Evolutionary conservation across 2,797 vertebrate species (phyloP).

Genomic region (Myripristis jacobus): DNA sequence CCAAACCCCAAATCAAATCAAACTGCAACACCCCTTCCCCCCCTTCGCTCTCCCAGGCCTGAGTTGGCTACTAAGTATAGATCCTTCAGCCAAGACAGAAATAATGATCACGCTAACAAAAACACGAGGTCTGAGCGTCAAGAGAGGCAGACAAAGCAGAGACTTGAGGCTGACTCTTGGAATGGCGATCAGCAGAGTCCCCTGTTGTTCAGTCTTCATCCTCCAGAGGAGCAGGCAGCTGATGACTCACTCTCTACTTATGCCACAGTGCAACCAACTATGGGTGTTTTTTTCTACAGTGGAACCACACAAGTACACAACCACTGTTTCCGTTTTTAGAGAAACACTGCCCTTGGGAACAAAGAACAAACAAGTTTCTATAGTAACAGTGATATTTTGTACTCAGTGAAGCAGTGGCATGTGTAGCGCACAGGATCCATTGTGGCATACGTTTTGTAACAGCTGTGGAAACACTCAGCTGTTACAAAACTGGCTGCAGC

Average conservation of each 20-base stretch:
- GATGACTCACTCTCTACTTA: conserved; percentile 76
- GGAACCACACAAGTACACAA: conserved; percentile 29
- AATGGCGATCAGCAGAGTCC: conserved; percentile 70
- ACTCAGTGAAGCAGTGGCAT: conserved; percentile 11
- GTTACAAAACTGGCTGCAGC: conserved; percentile 57
- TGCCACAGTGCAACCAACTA: conserved; percentile 59
- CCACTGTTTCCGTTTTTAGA: conserved; percentile 35
- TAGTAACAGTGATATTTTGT: conserved; percentile 14
- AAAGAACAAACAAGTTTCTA: conserved; percentile 12
- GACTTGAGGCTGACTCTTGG: conserved; percentile 47
- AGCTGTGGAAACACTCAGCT: conserved; percentile 46
- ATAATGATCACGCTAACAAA: conserved; percentile 41
- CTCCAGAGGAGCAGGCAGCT: conserved; percentile 46
- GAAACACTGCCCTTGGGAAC: conserved; percentile 17
- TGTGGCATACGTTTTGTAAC: conserved; percentile 4
- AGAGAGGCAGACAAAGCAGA: conserved; percentile 62
- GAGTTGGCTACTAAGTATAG: conserved; percentile 30
- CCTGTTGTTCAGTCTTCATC: conserved; percentile 37
- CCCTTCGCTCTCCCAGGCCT: neutral
- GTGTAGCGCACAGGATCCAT: neutral
- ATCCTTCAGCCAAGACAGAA: conserved; percentile 29
- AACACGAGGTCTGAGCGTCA: conserved; percentile 58
- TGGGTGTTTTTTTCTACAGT: conserved; percentile 22
- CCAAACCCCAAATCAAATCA: conserved; percentile 60
- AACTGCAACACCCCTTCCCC: conserved; percentile 45